A percentile compares a stretch with the other conserved stretches of the same genome.
Conservation (phyloP, 2,888 invertebrate genomes). For the Pollenia griseotomentosa region DNA sequence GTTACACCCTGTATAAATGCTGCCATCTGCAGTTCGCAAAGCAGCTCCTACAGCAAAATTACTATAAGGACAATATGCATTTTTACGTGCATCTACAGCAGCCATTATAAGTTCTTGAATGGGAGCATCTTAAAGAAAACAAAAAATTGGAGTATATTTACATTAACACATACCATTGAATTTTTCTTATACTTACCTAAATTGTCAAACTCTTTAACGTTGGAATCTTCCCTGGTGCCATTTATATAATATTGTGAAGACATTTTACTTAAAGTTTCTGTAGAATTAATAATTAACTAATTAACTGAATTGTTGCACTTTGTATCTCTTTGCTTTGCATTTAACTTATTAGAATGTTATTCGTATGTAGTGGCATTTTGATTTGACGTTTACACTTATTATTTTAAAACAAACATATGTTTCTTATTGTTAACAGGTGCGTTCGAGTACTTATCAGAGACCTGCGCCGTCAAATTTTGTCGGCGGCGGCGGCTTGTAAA, state of each 20-base stretch:
- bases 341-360: slow-evolving; percentile 10
- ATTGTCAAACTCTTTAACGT: slow-evolving; percentile 77
- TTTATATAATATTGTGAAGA: slow-evolving; percentile 77
- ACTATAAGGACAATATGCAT: slow-evolving; percentile 93
- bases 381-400: neutral
- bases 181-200: slow-evolving; percentile 77
- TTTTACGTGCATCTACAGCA: slow-evolving; percentile 87
- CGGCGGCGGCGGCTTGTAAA: too few relatives aligned
- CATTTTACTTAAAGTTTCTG: slow-evolving; percentile 22
- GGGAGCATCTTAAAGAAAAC: slow-evolving; percentile 85
- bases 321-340: neutral
- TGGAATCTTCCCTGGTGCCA: slow-evolving; percentile 78
- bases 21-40: slow-evolving; percentile 89
- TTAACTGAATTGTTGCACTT: too few relatives aligned
- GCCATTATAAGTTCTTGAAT: slow-evolving; percentile 87
- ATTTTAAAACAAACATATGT: slow-evolving; percentile 3
- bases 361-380: neutral
- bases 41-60: slow-evolving; percentile 95
- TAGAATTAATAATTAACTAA: slow-evolving; percentile 8
- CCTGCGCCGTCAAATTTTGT: too few relatives aligned
- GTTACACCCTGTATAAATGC: slow-evolving; percentile 92
- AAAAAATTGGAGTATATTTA: neutral
- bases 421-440: neutral
- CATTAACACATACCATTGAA: neutral
- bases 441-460: too few relatives aligned